Base-by-base conservation (phyloP, 2,888 invertebrate genomes). In the Leistus spinibarbis region DNA sequence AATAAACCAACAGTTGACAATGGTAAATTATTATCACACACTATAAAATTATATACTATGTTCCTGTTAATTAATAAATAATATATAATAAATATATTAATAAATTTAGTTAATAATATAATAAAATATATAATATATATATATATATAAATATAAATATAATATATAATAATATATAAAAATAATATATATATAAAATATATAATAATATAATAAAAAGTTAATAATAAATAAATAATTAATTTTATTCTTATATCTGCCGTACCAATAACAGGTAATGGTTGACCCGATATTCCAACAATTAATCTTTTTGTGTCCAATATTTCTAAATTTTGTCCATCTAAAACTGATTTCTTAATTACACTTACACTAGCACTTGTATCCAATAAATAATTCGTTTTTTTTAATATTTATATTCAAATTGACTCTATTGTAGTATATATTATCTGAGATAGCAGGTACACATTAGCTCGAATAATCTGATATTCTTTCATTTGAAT, bases 331-430 rank as follows among this genome's bases (percentile, higher is more conserved):
- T 54, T 67, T 67, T 54, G 53, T 57, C 69, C 57, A 13, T 24
- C 13, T 69, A 23, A 19, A 23, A 60, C 69, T 16, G 23, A 24
- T 16, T 17, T 19, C 19, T 69, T 69, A 69, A 69, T 60, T 16
- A 69, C 24, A 24, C 69, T 69, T n/a, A 69, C 27, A 57, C 69
- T 60, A n/a, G 69, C 69, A 17, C 60, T 23, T 23, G 27, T 60
- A 67, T 67, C 67, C 16, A 67, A 53, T 67, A 67, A 67, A 54
- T 53, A 67, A 19, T 53, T 67, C 16, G n/a, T 53, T 17, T 3
- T 20, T 53, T 67, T 67, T n/a, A 56, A 16, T 67, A 5, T 54
- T 54, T 53, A 67, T 10, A 40, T 67, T 17, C 54, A 67, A 67
- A 53, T 13, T 67, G 16, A 67, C 20, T 19, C 16, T 17, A 54